Percentiles rank a stretch among this genome's conserved stretches.
Evolutionary conservation across 2,113 vertebrate species (phyloP).

Genomic region (Scomber colias): DNA sequence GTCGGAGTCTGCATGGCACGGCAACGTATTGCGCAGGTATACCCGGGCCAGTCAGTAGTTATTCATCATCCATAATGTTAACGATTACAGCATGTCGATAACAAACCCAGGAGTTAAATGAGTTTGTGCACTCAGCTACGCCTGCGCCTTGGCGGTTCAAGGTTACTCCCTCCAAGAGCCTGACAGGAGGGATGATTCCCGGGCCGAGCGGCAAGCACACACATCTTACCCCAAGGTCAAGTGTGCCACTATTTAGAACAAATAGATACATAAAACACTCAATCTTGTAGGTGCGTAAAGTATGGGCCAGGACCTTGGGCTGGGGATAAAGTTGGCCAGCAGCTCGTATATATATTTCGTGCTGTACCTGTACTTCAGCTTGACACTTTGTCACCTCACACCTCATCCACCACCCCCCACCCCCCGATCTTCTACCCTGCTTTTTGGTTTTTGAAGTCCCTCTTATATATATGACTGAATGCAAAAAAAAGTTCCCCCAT

Average conservation of each 20-base stretch:
- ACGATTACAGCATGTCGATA: constrained; percentile 85
- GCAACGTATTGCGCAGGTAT: constrained; percentile 72
- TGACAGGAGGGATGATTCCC: constrained; percentile 84
- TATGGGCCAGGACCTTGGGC: constrained; percentile 76
- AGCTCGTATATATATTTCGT: constrained; percentile 78
- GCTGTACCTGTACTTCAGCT: constrained; percentile 79
- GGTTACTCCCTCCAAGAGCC: constrained; percentile 72
- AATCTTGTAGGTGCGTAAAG: constrained; percentile 70
- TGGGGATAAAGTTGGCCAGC: constrained; percentile 72
- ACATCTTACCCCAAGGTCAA: constrained; percentile 84
- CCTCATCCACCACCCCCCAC: constrained; percentile 15
- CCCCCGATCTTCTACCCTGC: background rate
- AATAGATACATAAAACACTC: constrained; percentile 85
- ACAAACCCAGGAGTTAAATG: constrained; percentile 83
- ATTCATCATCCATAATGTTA: constrained; percentile 86
- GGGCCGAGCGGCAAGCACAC: constrained; percentile 69
- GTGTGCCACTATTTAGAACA: constrained; percentile 83
- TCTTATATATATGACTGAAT: constrained; percentile 64
- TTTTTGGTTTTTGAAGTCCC: constrained; percentile 45
- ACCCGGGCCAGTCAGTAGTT: constrained; percentile 75
- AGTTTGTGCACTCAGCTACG: constrained; percentile 84
- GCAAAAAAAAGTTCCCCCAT: constrained; percentile 69
- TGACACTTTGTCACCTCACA: constrained; percentile 63
- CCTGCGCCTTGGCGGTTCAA: constrained; percentile 80
- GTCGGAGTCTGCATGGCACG: background rate